These are phyloP conservation scores for Cathartes aura DNA, from an alignment of 2,113 vertebrate genomes.

Conservation along the genomic window DNA sequence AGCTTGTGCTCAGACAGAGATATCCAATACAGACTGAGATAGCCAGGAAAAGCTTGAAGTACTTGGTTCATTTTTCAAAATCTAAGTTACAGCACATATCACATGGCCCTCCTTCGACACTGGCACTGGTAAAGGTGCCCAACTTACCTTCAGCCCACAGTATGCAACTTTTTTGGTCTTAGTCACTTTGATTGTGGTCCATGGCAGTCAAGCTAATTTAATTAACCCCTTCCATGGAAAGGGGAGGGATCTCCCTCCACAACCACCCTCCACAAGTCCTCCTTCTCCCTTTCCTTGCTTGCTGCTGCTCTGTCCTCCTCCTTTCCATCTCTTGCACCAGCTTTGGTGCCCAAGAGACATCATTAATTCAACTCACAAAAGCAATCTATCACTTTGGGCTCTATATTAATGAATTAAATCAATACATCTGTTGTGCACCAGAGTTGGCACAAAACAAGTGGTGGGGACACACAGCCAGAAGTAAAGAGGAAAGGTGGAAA, in stretches of 20 bases:
- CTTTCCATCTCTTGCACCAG: not conserved
- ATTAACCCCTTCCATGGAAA: not conserved
- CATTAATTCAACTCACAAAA: not conserved
- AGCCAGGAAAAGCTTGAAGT: not conserved
- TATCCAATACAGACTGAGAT: not conserved
- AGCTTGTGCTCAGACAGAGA: not conserved
- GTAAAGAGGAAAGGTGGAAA: not conserved
- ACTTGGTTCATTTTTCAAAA: not conserved
- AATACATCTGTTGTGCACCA: not conserved
- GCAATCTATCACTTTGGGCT: not conserved
- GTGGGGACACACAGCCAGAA: rapidly evolving
- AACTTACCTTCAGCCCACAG: not conserved
- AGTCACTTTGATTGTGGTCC: not conserved
- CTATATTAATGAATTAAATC: not conserved
- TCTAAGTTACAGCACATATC: not conserved
- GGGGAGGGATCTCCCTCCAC: not conserved
- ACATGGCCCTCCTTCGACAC: not conserved
- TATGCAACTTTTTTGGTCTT: not conserved
- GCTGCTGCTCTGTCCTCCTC: not conserved
- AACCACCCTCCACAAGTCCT: not conserved
- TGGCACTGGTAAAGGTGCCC: not conserved
- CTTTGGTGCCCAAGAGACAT: not conserved
- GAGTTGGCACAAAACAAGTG: not conserved
- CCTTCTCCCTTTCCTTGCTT: not conserved
- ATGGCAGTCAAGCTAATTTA: not conserved